These are phyloP conservation scores for Actenoides hombroni DNA, from an alignment of 2,113 vertebrate genomes.

Conservation along the genomic window DNA sequence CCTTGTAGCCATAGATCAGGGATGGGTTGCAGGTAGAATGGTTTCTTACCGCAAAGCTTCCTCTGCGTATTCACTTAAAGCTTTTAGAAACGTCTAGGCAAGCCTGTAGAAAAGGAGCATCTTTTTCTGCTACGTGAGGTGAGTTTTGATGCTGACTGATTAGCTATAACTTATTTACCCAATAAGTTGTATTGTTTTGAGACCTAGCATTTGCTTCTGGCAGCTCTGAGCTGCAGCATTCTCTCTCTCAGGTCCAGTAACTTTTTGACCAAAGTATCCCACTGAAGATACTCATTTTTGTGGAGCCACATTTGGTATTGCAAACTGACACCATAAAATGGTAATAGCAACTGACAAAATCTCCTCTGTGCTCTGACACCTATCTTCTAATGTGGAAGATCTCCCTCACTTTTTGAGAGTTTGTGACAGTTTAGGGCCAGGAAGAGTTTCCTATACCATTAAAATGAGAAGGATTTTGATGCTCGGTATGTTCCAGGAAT, in stretches of 20 bases:
- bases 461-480: background rate
- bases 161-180: background rate
- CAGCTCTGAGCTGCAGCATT: background rate
- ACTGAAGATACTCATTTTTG: background rate
- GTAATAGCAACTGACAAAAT: background rate
- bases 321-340: background rate
- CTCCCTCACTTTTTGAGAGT: background rate
- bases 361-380: background rate
- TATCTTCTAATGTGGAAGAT: background rate
- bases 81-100: background rate
- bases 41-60: background rate
- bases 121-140: background rate
- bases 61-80: background rate
- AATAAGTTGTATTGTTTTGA: background rate
- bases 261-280: background rate
- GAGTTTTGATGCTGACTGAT: background rate
- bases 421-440: no score
- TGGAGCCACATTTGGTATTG: background rate
- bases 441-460: background rate
- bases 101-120: background rate
- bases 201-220: background rate
- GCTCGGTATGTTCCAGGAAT: background rate
- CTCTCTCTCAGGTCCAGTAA: background rate
- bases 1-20: background rate
- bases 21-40: background rate